Base-by-base conservation (phyloP, 2,888 invertebrate species). In the Agrochola macilenta region DNA sequence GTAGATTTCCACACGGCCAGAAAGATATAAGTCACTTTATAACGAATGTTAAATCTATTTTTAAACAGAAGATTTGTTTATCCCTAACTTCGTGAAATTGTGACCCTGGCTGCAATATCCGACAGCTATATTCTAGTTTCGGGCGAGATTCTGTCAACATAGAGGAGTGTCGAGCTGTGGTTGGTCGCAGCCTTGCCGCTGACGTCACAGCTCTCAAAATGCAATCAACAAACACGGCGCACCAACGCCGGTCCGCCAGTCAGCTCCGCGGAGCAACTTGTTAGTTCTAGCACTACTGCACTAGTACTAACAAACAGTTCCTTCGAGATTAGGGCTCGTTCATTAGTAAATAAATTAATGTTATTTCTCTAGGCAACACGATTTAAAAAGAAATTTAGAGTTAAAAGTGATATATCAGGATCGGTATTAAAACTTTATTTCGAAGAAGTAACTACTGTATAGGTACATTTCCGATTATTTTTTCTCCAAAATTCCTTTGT, bases 201-300 rank as follows among this genome's bases (percentile, higher is more conserved):
- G 83, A 81, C 83, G 84, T 83, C 72, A 69, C 58, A 14, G 39
- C 60, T 60, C 64, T 78, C 72, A 26, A 57, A 68, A 78, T 78
- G 84, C 72, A 83, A 83, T 83, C 81, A 83, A 72, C 83, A 64
- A 83, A 78, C 83, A 69, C 20, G 46, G 14, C n/a, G 52, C 46
- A 46, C 46, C 46, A 5, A 0, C 54, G n/a, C 39, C 52, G 17
- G 4, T 57, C 23, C 39, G 54, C 65, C 23, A 58, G 26, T 26
- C 20, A 43, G 83, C 65, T 66, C 57, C n/a, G 35, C 63, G 83
- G 81, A 68, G 26, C 78, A 39, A 46, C 57, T 71, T 49, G 71
- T 71, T 63, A 78, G 52, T n/a, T 26, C 43, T 52, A 30, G 49
- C 39, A 20, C 46, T 39, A 26, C 74, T 30, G 49, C 71, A 35